Evolutionary conservation across 2,113 vertebrate genomes (phyloP), one percentile per base, ranked within the genome.

Genomic region (Aspidoscelis tigris): DNA sequence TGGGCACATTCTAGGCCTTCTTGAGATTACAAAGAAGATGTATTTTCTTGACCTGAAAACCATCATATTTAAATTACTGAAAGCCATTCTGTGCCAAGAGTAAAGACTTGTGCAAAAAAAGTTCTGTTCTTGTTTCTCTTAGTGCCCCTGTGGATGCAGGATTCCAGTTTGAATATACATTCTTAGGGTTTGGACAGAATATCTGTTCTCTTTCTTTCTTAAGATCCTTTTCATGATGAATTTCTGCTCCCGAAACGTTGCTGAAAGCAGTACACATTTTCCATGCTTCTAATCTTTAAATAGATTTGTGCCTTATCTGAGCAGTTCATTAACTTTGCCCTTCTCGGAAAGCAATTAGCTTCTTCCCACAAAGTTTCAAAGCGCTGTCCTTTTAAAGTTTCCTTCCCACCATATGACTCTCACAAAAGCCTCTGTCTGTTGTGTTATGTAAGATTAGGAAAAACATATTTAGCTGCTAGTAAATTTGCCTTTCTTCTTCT

Each of bases 291-390:
- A 39, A 70, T 50, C 41, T 55, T 76, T 82, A 76, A 86, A 81
- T 43, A 77, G 84, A 77, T 53, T 71, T 74, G 76, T 76, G 53
- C 64, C 65, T 78, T 84, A 24, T 79, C 70, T 71, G 64, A 81
- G 65, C 41, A 22, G 53, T 76, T 76, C 64, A 69, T 69, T 81
- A 22, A 81, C 65, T 86, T 58, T 70, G 50, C 79, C 53, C 65
- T 81, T 86, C 78, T 81, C 47, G 18, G 64, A 85, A 85, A 74
- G 78, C 65, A 86, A 86, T 86, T 81, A 76, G 39, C 64, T 81
- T 70, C 50, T 24, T 76, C 39, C 73, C 84, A 33, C 64, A 68
- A 69, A 24, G 65, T 71, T 86, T 70, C 71, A 71, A 71, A 77
- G 53, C 64, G 74, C 50, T 77, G 73, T 64, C 75, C 26, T 86